Conservation (phyloP, 92 coral and sea anemone genomes). For the Virgularia gustaviana region DNA sequence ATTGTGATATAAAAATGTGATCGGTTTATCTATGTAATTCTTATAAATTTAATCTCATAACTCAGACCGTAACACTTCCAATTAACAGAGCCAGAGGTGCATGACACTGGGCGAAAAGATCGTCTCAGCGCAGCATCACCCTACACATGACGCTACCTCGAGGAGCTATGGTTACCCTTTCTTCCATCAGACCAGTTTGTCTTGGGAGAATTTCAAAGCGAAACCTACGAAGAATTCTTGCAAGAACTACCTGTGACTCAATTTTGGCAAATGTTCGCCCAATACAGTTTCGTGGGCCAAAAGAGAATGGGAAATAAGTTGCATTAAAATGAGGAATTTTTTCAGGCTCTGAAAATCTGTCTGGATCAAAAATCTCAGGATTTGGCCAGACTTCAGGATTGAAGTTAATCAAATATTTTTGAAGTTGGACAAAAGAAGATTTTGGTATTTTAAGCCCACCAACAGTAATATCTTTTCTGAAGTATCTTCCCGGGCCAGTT, state of each 20-base stretch:
- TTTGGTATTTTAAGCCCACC: constrained; percentile 60
- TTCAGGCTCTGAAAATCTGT: constrained; percentile 21
- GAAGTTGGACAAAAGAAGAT: constrained; percentile 22
- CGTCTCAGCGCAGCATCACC: constrained; percentile 10
- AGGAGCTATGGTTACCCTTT: constrained; percentile 7
- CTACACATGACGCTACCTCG: constrained; percentile 32
- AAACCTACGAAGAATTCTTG: constrained; percentile 5
- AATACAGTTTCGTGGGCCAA: constrained; percentile 33
- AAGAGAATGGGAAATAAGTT: constrained; percentile 29
- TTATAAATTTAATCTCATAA: too few relatives aligned
- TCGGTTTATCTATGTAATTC: too few relatives aligned
- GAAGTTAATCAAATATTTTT: constrained; percentile 45
- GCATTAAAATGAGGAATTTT: neutral
- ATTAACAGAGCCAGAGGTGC: too few relatives aligned
- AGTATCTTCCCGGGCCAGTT: constrained; percentile 16
- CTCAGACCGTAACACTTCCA: too few relatives aligned
- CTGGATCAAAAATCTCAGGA: constrained; percentile 36
- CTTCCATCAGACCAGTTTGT: constrained; percentile 14
- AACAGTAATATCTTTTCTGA: constrained; percentile 40
- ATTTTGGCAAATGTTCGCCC: constrained; percentile 29
- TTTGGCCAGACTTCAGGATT: constrained; percentile 43
- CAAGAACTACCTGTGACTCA: constrained; percentile 26
- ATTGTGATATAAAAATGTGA: too few relatives aligned
- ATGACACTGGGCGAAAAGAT: too few relatives aligned
- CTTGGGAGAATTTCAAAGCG: constrained; percentile 19